phyloP scores from a whole-genome alignment of 2,113 vertebrate species.

The Tragelaphus scriptus region DNA sequence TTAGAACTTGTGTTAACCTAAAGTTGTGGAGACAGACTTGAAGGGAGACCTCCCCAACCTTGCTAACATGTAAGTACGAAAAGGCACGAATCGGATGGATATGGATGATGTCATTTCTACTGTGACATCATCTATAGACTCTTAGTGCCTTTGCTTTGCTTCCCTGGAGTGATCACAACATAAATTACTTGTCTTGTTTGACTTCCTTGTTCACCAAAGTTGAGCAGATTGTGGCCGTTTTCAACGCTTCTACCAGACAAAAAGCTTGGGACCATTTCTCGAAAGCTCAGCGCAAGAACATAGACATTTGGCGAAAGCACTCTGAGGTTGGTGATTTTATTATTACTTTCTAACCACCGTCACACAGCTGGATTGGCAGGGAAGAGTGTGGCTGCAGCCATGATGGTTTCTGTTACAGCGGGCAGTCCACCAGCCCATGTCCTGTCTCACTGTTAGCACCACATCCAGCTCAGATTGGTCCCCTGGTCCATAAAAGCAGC shows the following conservation, averaged over 20 bases:
- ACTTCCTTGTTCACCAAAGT: slow-evolving; percentile 97
- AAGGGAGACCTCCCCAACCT: slow-evolving; percentile 82
- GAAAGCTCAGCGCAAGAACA: slow-evolving; percentile 99
- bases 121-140: slow-evolving; percentile 85
- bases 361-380: slow-evolving; percentile 82
- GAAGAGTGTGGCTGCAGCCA: slow-evolving; percentile 73
- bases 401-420: slow-evolving; percentile 53
- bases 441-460: slow-evolving; percentile 47
- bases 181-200: slow-evolving; percentile 99
- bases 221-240: slow-evolving; percentile 99
- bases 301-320: slow-evolving; percentile 99
- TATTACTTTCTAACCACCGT: slow-evolving; percentile 84
- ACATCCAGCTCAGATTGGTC: slow-evolving; percentile 45
- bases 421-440: slow-evolving; percentile 57
- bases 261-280: slow-evolving; percentile 99
- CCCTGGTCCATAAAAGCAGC: slow-evolving; percentile 64
- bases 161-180: slow-evolving; percentile 90
- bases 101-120: slow-evolving; percentile 84
- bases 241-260: slow-evolving; percentile 98
- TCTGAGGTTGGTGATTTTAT: slow-evolving; percentile 97
- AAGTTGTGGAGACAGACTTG: slow-evolving; percentile 84
- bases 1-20: slow-evolving; percentile 71
- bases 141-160: slow-evolving; percentile 91
- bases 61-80: slow-evolving; percentile 87
- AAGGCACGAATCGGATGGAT: slow-evolving; percentile 83